phyloP scores from a whole-genome alignment of 2,797 vertebrate species.

The Alfaro cultratus region DNA sequence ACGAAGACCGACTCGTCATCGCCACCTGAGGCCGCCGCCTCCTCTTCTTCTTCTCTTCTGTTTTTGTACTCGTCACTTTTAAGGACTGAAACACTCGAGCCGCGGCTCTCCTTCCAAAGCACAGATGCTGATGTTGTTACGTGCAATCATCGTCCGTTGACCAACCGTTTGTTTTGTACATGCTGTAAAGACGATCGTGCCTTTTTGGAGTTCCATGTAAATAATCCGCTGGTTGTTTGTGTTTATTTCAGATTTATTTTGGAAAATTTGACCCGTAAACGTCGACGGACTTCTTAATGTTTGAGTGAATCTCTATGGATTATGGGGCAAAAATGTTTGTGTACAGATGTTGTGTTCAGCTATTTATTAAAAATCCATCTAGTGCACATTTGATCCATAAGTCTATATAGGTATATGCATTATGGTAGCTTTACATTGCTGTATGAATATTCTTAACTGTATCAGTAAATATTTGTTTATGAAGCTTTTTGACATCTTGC shows the following conservation, averaged over 20 bases:
- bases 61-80: constrained; percentile 84
- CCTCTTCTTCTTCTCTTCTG: constrained; percentile 35
- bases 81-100: constrained; percentile 86
- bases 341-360: constrained; percentile 98
- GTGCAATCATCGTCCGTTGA: constrained; percentile 92
- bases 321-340: constrained; percentile 89
- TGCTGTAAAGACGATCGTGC: constrained; percentile 99
- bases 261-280: constrained; percentile 84
- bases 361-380: constrained; percentile 99
- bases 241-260: constrained; percentile 87
- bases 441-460: constrained; percentile 96
- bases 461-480: constrained; percentile 99
- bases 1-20: constrained; percentile 97
- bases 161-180: constrained; percentile 89
- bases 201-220: constrained; percentile 97
- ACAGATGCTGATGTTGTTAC: constrained; percentile 95
- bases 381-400: constrained; percentile 91
- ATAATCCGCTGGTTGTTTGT: constrained; percentile 93
- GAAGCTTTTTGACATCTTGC: constrained; percentile 65
- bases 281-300: constrained; percentile 89
- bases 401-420: constrained; percentile 92
- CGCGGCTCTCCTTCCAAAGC: constrained; percentile 92
- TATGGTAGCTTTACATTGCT: constrained; percentile 95
- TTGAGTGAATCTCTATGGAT: constrained; percentile 97
- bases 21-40: constrained; percentile 85